Conservation (phyloP, 1,140 invertebrate genomes). For the Drosophila paulistorum region DNA sequence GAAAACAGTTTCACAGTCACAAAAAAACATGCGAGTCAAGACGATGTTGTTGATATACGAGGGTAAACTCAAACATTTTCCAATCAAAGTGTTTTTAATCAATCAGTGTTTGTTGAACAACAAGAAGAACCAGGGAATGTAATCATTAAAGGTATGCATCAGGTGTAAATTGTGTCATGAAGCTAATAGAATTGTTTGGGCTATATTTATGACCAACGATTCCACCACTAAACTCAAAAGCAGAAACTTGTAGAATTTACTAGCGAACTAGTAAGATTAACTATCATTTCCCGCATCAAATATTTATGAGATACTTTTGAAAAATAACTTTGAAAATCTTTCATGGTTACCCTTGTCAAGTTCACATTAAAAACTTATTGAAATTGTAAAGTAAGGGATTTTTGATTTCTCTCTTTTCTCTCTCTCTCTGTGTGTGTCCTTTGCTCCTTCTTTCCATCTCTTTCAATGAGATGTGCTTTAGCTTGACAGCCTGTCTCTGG, state of each 20-base stretch:
- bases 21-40: constrained; percentile 1
- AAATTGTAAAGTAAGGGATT: constrained; percentile 9
- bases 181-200: too few species aligned
- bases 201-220: too few species aligned
- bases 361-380: constrained; percentile 12
- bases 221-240: too few species aligned
- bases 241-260: too few species aligned
- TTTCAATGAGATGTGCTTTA: not conserved
- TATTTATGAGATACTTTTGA: not conserved
- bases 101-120: not conserved
- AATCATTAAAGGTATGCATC: not conserved
- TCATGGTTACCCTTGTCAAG: constrained; percentile 5
- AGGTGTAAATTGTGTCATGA: not conserved
- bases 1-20: constrained; percentile 1
- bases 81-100: not conserved
- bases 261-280: too few species aligned
- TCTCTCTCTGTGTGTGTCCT: not conserved
- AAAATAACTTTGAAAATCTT: not conserved
- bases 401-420: not conserved
- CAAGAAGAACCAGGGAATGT: too few species aligned
- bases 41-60: not conserved
- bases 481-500: constrained; percentile 35
- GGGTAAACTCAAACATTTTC: not conserved
- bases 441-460: not conserved
- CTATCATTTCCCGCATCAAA: too few species aligned